phyloP scores from a whole-genome alignment of 2,797 vertebrate genomes.

The Ptychobarbus kaznakovi region DNA sequence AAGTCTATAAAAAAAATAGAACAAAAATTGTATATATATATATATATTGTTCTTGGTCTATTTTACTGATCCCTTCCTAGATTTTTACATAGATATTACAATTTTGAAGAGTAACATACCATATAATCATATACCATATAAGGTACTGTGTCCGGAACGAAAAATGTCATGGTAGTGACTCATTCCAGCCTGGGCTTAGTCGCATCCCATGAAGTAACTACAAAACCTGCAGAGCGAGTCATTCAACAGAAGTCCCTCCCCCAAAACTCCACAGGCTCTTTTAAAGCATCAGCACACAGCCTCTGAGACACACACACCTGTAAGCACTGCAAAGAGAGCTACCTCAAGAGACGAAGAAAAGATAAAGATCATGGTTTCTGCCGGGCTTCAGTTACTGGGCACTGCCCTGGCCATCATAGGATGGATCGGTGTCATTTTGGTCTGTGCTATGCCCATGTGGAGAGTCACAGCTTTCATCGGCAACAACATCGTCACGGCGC shows the following conservation, averaged over 20 bases:
- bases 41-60: background rate
- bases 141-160: background rate
- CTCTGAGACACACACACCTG: slow-evolving; percentile 21
- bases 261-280: slow-evolving; percentile 38
- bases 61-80: background rate
- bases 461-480: slow-evolving; percentile 89
- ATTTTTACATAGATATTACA: background rate
- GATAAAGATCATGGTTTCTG: slow-evolving; percentile 83
- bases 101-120: background rate
- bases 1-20: background rate
- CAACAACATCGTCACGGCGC: slow-evolving; percentile 90
- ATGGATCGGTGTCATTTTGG: slow-evolving; percentile 88
- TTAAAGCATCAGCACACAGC: slow-evolving; percentile 46
- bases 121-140: slow-evolving; percentile 8
- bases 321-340: slow-evolving; percentile 16
- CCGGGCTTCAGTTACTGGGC: slow-evolving; percentile 92
- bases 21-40: no score
- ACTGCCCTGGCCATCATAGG: slow-evolving; percentile 86
- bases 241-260: slow-evolving; percentile 40
- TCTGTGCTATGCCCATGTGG: slow-evolving; percentile 94
- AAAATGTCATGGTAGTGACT: slow-evolving; percentile 31
- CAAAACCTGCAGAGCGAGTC: slow-evolving; percentile 54
- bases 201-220: slow-evolving; percentile 16
- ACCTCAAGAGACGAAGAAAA: slow-evolving; percentile 30
- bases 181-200: slow-evolving; percentile 12